Base-by-base conservation (phyloP, 2,113 vertebrate genomes). In the Heteronetta atricapilla region DNA sequence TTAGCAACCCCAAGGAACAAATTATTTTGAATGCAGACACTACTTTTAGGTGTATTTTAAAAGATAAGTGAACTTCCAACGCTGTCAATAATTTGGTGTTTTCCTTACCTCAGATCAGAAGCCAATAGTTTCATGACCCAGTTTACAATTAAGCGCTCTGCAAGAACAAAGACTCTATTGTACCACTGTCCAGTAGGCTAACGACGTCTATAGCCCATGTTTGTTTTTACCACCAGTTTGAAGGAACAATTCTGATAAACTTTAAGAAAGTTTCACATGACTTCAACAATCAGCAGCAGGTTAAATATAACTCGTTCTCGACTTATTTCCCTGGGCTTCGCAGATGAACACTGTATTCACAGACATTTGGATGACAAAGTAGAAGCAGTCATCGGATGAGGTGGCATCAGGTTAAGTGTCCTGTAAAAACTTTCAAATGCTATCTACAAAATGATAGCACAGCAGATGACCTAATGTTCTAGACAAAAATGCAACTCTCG, bases 141-240 rank as follows among this genome's bases (percentile, higher is more conserved):
- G 74, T 93, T 91, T 90, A 91, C 66, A 94, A 95, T 86, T 90
- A 93, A 94, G 76, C 36, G 52, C 50, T 89, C 40, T 0, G 2
- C 59, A 86, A 87, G 88, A 94, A 96, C 94, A 96, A 97, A 94
- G 81, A 15, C 50, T 76, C 86, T 69, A 88, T 86, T 96, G 93
- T 95, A 72, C 29, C 29, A 14, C 40, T 87, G 86, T 92, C 86
- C 90, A 90, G 93, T 69, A 94, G 60, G 92, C 73, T 75, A 92
- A 53, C 40, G 78, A 64, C 80, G 86, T 81, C 93, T 86, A 95
- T 93, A 94, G 86, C 58, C 66, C 67, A 78, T 88, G 66, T 93
- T 96, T 97, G 88, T 62, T 96, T 93, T 86, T 76, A 96, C 83
- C 82, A 80, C 38, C 69, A 62, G 50, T 26, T 58, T 92, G 66